Percentiles rank a stretch among this genome's conserved stretches.
phyloP scores from a whole-genome alignment of 2,797 vertebrate genomes.

The Falco concolor region DNA sequence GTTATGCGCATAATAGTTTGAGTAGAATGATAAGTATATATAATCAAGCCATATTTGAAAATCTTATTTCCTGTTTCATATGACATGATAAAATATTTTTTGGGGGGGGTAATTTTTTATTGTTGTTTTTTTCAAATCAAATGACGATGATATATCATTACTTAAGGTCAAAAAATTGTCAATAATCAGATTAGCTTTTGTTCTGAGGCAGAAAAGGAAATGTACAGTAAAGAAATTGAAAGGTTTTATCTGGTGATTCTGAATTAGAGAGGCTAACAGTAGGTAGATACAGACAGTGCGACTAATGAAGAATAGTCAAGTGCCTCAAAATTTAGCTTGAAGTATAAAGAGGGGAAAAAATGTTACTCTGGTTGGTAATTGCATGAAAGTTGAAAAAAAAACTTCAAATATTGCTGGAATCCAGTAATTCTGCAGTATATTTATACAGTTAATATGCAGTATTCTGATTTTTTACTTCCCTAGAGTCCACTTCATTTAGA shows the following conservation, averaged over 20 bases:
- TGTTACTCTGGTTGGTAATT: not conserved
- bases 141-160: not conserved
- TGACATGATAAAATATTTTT: not conserved
- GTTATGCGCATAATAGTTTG: not conserved
- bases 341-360: not conserved
- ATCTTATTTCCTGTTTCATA: not conserved
- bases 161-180: not conserved
- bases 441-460: constrained; percentile 46
- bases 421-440: constrained; percentile 29
- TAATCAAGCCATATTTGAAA: not conserved
- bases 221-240: not conserved
- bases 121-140: not conserved
- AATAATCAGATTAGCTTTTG: not conserved
- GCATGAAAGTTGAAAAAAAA: not conserved
- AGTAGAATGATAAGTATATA: not conserved
- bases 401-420: not conserved
- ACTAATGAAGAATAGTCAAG: constrained; percentile 12
- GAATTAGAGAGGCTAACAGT: not conserved
- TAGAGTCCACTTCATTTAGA: constrained; percentile 5
- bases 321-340: constrained; percentile 43
- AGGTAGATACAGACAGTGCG: not conserved
- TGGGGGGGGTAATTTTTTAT: no score
- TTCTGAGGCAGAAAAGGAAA: not conserved
- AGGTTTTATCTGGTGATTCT: not conserved
- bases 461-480: constrained; percentile 6